Conservation (phyloP, 2,888 invertebrate genomes). For the Baronia brevicornis region DNA sequence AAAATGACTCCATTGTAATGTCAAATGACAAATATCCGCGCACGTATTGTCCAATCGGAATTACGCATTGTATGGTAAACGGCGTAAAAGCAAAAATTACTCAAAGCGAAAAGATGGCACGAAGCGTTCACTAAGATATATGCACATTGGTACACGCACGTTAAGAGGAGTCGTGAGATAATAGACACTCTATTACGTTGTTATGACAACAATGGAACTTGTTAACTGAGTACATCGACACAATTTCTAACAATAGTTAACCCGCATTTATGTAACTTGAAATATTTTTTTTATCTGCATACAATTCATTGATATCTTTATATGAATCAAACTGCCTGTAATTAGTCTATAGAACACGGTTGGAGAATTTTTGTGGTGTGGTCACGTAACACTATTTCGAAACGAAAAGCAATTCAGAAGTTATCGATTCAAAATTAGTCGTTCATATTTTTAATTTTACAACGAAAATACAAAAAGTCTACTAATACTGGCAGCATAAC, state of each 20-base stretch:
- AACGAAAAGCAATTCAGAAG: too few species aligned
- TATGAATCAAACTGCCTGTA: conserved; percentile 15
- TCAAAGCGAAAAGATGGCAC: conserved; percentile 17
- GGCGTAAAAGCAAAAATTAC: conserved; percentile 25
- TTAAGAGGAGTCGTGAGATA: conserved; percentile 30
- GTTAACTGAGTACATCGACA: conserved; percentile 34
- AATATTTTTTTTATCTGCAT: conserved; percentile 14
- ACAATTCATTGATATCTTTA: conserved; percentile 18
- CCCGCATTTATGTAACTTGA: conserved; percentile 30
- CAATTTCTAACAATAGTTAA: conserved; percentile 30
- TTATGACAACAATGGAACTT: conserved; percentile 32
- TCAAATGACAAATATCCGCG: conserved; percentile 24
- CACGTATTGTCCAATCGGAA: conserved; percentile 32
- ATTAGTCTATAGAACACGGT: conserved; percentile 14
- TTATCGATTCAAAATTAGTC: too few species aligned
- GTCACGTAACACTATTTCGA: too few species aligned
- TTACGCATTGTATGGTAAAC: conserved; percentile 25
- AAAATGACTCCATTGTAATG: conserved; percentile 12
- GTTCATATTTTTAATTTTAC: too few species aligned
- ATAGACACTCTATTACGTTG: conserved; percentile 25
- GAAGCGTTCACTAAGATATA: conserved; percentile 11
- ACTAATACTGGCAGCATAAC: too few species aligned
- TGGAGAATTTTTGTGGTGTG: conserved; percentile 5
- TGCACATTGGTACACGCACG: conserved; percentile 16
- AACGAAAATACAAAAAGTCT: too few species aligned